Percentiles rank a stretch among this genome's conserved stretches.
Conservation (phyloP, 2,797 vertebrate species). For the Hirundo rustica region DNA sequence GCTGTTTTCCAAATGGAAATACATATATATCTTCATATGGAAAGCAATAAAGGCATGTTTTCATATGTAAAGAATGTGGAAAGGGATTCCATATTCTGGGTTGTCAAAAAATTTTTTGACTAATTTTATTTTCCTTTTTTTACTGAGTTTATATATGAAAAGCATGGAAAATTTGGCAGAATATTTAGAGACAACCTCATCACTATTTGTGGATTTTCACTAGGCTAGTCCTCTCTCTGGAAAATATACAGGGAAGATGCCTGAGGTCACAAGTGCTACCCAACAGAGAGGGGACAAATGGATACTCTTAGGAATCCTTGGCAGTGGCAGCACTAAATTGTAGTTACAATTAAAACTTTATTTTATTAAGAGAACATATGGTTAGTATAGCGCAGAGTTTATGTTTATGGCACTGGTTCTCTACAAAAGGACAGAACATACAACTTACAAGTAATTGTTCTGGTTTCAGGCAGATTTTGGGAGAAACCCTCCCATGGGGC, state of each 20-base stretch:
- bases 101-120: neutral
- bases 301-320: neutral
- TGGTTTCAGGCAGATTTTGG: no score
- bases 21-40: neutral
- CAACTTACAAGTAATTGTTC: no score
- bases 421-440: neutral
- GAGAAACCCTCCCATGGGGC: no score
- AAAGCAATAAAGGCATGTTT: neutral
- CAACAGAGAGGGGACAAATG: fast-evolving
- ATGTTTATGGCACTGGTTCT: neutral
- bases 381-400: neutral
- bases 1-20: neutral
- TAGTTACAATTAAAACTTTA: neutral
- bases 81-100: neutral
- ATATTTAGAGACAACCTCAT: neutral
- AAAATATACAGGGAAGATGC: neutral
- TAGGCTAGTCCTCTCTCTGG: neutral
- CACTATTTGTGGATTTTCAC: neutral
- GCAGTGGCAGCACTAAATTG: neutral
- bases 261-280: neutral
- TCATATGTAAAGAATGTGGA: neutral
- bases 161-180: neutral
- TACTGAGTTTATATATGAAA: neutral
- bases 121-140: neutral
- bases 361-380: neutral